Percentiles rank a stretch among this genome's conserved stretches.
phyloP scores from a whole-genome alignment of 2,888 invertebrate genomes.

The Drosophila setosimentum region DNA sequence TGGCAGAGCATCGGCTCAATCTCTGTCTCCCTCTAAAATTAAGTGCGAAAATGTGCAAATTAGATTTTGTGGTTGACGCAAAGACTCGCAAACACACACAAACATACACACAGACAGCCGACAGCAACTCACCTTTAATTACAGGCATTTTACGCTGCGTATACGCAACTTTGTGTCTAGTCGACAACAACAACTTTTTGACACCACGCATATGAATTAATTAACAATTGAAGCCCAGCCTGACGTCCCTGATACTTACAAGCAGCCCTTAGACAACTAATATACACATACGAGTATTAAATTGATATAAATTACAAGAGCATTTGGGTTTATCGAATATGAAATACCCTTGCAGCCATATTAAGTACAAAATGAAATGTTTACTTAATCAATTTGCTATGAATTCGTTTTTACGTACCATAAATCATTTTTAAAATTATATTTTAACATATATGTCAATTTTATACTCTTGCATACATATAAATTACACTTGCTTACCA shows the following conservation, averaged over 20 bases:
- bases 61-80: constrained; percentile 62
- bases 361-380: background rate
- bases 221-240: constrained; percentile 56
- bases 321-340: background rate
- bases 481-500: background rate
- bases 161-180: constrained; percentile 37
- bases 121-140: constrained; percentile 52
- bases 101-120: constrained; percentile 1
- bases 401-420: no score
- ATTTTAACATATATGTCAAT: no score
- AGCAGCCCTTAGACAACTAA: constrained; percentile 18
- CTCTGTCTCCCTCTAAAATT: constrained; percentile 47
- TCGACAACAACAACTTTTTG: constrained; percentile 48
- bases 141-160: constrained; percentile 40
- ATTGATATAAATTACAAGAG: background rate
- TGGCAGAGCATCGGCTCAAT: constrained; percentile 50
- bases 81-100: constrained; percentile 19
- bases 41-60: constrained; percentile 74
- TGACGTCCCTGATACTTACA: constrained; percentile 29
- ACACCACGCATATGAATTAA: constrained; percentile 69
- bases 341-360: background rate
- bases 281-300: constrained; percentile 6
- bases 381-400: background rate
- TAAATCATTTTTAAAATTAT: no score
- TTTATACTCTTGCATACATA: background rate